phyloP scores from a whole-genome alignment of 2,797 vertebrate genomes.

The Pangasius larnaudii region DNA sequence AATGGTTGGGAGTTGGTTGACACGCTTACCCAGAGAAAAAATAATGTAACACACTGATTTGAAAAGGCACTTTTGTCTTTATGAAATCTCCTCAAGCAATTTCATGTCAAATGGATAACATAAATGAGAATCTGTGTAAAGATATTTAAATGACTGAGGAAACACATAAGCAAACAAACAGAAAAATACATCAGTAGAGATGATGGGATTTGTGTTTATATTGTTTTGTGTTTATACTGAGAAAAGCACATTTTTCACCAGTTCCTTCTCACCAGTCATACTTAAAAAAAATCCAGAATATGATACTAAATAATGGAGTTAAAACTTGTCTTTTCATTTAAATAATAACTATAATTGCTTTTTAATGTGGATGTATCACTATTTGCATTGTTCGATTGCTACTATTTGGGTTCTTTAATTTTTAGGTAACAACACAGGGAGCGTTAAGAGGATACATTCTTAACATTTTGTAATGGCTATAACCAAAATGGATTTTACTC shows the following conservation, averaged over 20 bases:
- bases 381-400: not conserved
- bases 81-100: constrained; percentile 34
- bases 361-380: not conserved
- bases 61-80: constrained; percentile 49
- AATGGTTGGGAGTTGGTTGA: not conserved
- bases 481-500: constrained; percentile 8
- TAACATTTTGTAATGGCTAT: constrained; percentile 27
- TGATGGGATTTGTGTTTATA: not conserved
- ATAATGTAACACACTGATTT: constrained; percentile 3
- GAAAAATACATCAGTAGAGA: constrained; percentile 15
- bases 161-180: constrained; percentile 43
- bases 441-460: not conserved
- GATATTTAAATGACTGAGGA: constrained; percentile 37
- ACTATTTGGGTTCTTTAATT: not conserved
- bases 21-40: not conserved
- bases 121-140: constrained; percentile 32
- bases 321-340: not conserved
- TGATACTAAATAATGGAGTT: not conserved
- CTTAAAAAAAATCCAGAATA: not conserved
- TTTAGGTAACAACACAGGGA: not conserved
- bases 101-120: constrained; percentile 33
- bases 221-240: not conserved
- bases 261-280: not conserved
- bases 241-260: not conserved
- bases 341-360: not conserved